Evolutionary conservation across 1,140 invertebrate species (phyloP).

Genomic region (Polypedilum pembai): DNA sequence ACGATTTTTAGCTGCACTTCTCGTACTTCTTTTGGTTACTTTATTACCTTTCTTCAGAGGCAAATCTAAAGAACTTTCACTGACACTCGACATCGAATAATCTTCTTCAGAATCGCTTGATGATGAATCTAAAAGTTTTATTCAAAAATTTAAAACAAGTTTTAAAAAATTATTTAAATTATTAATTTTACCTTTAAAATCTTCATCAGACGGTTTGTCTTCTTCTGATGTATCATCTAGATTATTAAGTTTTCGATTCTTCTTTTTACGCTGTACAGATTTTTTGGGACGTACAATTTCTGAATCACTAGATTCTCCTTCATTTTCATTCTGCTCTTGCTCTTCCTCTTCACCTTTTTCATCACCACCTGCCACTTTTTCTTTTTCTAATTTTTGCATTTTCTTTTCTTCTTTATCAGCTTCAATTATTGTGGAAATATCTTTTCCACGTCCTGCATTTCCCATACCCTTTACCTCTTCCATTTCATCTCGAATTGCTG

Average conservation of each 20-base stretch:
- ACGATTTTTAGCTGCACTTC: slow-evolving; percentile 38
- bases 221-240: slow-evolving; percentile 74
- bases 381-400: slow-evolving; percentile 35
- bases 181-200: slow-evolving; percentile 57
- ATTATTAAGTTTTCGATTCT: slow-evolving; percentile 67
- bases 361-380: slow-evolving; percentile 27
- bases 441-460: slow-evolving; percentile 76
- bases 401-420: slow-evolving; percentile 64
- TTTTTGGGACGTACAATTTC: slow-evolving; percentile 38
- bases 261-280: slow-evolving; percentile 51
- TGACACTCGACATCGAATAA: slow-evolving; percentile 23
- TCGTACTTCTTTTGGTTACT: slow-evolving; percentile 35
- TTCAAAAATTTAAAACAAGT: neutral
- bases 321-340: neutral
- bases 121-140: neutral
- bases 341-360: neutral
- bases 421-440: slow-evolving; percentile 81
- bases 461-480: slow-evolving; percentile 65
- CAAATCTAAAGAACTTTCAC: slow-evolving; percentile 15
- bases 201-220: slow-evolving; percentile 72
- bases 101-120: slow-evolving; percentile 28
- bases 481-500: slow-evolving; percentile 69
- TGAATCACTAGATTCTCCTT: slow-evolving; percentile 27
- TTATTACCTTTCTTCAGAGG: slow-evolving; percentile 33
- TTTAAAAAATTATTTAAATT: neutral